A percentile compares a stretch with the other conserved stretches of the same genome.
phyloP scores from a whole-genome alignment of 2,797 vertebrate species.

The Morus bassanus region DNA sequence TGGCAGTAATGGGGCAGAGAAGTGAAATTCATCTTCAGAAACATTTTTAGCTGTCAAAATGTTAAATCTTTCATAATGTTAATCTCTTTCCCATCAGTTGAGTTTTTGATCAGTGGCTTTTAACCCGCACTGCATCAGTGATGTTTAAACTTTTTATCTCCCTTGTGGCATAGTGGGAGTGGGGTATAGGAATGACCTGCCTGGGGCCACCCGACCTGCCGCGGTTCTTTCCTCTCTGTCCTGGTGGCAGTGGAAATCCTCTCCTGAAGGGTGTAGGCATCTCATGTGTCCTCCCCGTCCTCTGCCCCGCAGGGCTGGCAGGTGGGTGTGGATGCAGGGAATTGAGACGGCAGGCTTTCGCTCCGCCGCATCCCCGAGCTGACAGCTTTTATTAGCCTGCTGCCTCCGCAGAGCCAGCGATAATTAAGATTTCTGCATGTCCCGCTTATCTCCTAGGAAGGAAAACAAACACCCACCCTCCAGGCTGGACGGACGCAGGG shows the following conservation, averaged over 20 bases:
- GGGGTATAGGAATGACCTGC: neutral
- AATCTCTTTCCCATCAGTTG: neutral
- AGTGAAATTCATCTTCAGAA: neutral
- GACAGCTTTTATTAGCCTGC: neutral
- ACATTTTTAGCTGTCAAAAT: neutral
- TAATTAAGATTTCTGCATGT: neutral
- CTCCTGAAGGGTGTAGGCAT: neutral
- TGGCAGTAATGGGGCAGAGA: neutral
- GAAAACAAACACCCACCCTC: neutral
- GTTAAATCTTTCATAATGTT: neutral
- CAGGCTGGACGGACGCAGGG: neutral
- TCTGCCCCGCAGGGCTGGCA: neutral
- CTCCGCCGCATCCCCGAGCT: neutral
- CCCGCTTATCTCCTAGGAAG: neutral
- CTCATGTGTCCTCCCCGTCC: neutral
- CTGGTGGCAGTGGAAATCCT: neutral
- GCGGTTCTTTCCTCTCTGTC: accelerated
- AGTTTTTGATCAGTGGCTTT: neutral
- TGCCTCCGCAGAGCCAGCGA: neutral
- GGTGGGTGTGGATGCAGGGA: neutral
- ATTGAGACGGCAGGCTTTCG: neutral
- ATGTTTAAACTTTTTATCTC: neutral
- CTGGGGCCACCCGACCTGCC: neutral
- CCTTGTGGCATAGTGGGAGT: accelerated
- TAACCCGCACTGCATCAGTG: neutral